Conservation (phyloP, 2,797 vertebrate species). For the Rhynchotus rufescens region DNA sequence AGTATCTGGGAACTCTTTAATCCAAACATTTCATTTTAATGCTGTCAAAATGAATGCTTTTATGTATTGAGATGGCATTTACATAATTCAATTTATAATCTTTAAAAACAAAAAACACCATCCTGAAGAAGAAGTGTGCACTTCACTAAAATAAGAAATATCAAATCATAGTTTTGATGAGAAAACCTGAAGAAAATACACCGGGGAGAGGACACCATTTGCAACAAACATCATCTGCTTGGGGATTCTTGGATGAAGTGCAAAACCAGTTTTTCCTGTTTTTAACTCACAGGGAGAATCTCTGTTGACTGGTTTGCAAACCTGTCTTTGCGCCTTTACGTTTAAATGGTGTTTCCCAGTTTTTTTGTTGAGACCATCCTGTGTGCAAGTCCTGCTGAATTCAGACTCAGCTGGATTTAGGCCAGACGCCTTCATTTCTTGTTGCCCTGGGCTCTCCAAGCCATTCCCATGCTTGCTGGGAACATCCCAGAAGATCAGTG, state of each 20-base stretch:
- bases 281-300: not conserved
- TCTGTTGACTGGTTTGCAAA: not conserved
- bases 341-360: not conserved
- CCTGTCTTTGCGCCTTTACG: not conserved
- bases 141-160: not conserved
- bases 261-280: not conserved
- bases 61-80: slow-evolving; percentile 1
- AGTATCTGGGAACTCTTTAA: slow-evolving; percentile 13
- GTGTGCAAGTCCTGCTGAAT: slow-evolving; percentile 32
- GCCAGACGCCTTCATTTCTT: not conserved
- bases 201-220: not conserved
- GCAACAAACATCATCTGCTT: not conserved
- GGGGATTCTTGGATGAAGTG: not conserved
- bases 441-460: not conserved
- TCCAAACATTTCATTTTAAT: slow-evolving; percentile 34
- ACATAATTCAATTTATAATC: not conserved
- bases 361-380: not conserved
- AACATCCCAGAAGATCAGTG: not conserved
- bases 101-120: not conserved
- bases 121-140: not conserved
- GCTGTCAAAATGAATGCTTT: slow-evolving; percentile 16
- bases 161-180: not conserved
- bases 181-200: not conserved
- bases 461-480: not conserved
- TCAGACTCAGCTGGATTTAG: slow-evolving; percentile 15